Base-by-base conservation (phyloP, 2,888 invertebrate species). In the Lochmaea crataegi region DNA sequence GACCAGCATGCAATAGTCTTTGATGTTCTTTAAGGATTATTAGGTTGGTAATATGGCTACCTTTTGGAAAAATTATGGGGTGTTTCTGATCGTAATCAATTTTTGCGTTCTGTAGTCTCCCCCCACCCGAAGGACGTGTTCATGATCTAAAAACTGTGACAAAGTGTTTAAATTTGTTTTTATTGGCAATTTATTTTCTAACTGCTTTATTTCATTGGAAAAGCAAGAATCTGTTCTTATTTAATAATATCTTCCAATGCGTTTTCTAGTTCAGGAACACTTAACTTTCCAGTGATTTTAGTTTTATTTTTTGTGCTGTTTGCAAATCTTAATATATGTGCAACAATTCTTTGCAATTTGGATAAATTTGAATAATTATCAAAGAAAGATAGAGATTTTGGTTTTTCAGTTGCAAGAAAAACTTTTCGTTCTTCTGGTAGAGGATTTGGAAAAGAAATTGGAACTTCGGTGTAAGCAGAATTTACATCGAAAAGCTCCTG, bases 1-100 rank as follows among this genome's bases (percentile, higher is more conserved):
- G 57, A 7, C 73, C 70, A 11, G 65, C 63, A 14, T 73, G 73
- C 22, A 60, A 38, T 14, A 42, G 73, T 42, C 58, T 51, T 60
- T 65, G n/a, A 56, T 73, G 73, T 38, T 71, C 71, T 10, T 65
- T 6, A 42, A 12, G 22, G 2, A 65, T 48, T 10, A 71, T 64
- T 16, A 71, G 41, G 7, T 32, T 53, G n/a, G 71, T 71, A 53
- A 67, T 11, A 16, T 57, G 57, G 57, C 57, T 18, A n/a, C 41
- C 38, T 9, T 41, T 42, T 38, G 68, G 60, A 18, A 68, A 16
- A 57, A 68, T 58, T 57, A 53, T 53, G 16, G 68, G 68, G 26
- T 57, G 16, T 41, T 68, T 68, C 16, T 68, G 22, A 41, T 16
- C 16, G 41, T 53, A 65, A 12, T 2, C 2, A 26, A 65, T 10